Conservation (phyloP, 1,140 invertebrate species). For the Helicorthomorpha holstii region DNA sequence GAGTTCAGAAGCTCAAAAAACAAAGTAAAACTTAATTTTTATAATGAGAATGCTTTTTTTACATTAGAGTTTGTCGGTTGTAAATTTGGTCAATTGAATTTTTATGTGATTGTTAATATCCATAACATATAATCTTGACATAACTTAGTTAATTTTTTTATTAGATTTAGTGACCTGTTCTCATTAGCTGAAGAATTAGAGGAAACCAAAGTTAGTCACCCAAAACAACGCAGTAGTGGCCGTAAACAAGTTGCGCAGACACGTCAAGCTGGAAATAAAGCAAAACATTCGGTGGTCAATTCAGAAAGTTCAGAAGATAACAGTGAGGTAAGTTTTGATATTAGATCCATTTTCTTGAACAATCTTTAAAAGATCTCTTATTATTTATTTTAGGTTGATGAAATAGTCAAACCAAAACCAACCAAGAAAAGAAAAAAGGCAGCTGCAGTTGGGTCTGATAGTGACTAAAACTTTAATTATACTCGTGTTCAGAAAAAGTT, state of each 20-base stretch:
- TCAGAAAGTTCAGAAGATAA: conserved; percentile 56
- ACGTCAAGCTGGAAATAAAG: conserved; percentile 27
- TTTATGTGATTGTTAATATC: too few species aligned
- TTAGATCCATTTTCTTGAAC: background rate
- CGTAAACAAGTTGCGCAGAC: conserved; percentile 17
- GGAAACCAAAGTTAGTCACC: conserved; percentile 34
- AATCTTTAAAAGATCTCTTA: conserved; percentile 12
- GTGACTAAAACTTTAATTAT: conserved; percentile 52
- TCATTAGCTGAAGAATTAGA: conserved; percentile 69
- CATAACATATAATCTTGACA: too few species aligned
- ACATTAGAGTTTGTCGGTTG: too few species aligned
- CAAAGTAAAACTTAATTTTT: conserved; percentile 34
- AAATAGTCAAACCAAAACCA: conserved; percentile 65
- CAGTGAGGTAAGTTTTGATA: conserved; percentile 43
- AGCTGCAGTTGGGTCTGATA: conserved; percentile 53
- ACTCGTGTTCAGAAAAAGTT: too few species aligned
- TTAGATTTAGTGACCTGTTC: conserved; percentile 68
- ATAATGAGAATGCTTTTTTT: conserved; percentile 1
- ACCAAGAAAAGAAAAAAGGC: conserved; percentile 70
- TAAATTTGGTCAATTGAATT: too few species aligned
- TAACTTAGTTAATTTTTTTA: conserved; percentile 9
- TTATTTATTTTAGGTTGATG: conserved; percentile 46
- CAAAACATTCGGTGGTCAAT: conserved; percentile 22
- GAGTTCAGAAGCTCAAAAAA: conserved; percentile 64
- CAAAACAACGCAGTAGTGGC: conserved; percentile 15